Percentiles rank a stretch among this genome's conserved stretches.
Evolutionary conservation across 2,888 invertebrate species (phyloP).

Genomic region (Andrena chrysosceles): DNA sequence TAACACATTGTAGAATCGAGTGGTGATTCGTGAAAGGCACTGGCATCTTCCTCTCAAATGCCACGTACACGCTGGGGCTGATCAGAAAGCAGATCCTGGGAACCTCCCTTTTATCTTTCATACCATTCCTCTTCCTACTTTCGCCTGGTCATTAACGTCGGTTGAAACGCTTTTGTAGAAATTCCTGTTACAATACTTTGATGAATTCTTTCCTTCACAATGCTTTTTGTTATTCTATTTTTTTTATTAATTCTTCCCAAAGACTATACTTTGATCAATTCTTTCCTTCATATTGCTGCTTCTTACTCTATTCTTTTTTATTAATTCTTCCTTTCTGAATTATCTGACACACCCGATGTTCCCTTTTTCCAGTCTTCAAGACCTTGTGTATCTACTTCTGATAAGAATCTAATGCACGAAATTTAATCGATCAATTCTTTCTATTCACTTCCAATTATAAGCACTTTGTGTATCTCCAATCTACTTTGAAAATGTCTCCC

Average conservation of each 20-base stretch:
- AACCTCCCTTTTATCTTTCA: constrained; percentile 40
- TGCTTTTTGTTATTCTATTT: neutral
- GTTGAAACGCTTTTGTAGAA: neutral
- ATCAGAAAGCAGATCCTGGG: constrained; percentile 62
- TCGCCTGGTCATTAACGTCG: neutral
- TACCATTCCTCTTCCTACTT: constrained; percentile 7
- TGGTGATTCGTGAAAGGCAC: constrained; percentile 72
- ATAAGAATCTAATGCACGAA: neutral
- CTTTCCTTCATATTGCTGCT: neutral
- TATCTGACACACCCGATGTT: too few relatives aligned
- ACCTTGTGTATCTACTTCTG: too few relatives aligned
- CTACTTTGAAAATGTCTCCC: neutral
- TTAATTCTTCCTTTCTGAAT: too few relatives aligned
- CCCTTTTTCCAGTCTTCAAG: too few relatives aligned
- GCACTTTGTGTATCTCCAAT: neutral
- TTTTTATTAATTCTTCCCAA: too few relatives aligned
- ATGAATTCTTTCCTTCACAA: neutral
- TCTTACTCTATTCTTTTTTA: neutral
- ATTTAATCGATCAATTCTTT: neutral
- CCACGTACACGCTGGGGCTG: constrained; percentile 58
- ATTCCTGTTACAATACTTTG: neutral
- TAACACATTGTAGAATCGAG: constrained; percentile 58
- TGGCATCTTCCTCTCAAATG: constrained; percentile 67
- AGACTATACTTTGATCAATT: too few relatives aligned
- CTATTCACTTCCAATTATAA: neutral